Conservation (phyloP, 2,888 invertebrate species). For the Dilophus febrilis region DNA sequence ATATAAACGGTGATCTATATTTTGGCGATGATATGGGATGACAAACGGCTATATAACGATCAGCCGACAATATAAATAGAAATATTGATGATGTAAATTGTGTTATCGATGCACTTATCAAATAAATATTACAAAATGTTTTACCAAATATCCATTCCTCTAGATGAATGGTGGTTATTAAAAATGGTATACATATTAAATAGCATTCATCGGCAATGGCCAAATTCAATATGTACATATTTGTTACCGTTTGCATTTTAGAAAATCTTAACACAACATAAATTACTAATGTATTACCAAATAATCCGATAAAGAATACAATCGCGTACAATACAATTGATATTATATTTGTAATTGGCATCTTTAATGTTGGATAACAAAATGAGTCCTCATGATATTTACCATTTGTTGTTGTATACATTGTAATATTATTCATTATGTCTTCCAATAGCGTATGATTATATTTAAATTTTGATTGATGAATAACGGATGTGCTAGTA, state of each 20-base stretch:
- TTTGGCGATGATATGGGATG: conserved; percentile 70
- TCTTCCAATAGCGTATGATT: too few relatives aligned
- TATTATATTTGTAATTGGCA: conserved; percentile 33
- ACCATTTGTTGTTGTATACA: too few relatives aligned
- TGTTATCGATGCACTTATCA: conserved; percentile 71
- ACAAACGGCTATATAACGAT: conserved; percentile 66
- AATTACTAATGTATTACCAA: conserved; percentile 71
- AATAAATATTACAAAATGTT: conserved; percentile 67
- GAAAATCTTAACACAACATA: conserved; percentile 69
- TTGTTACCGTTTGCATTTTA: conserved; percentile 80
- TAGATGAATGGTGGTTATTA: conserved; percentile 61
- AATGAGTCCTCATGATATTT: too few relatives aligned
- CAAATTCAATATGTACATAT: conserved; percentile 73
- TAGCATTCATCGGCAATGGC: conserved; percentile 79
- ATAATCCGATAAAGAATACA: conserved; percentile 63
- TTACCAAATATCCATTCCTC: conserved; percentile 67
- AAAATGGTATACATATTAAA: conserved; percentile 67
- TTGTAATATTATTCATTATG: too few relatives aligned
- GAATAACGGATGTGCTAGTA: too few relatives aligned
- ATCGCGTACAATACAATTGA: conserved; percentile 55
- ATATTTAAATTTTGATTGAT: too few relatives aligned
- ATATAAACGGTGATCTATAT: conserved; percentile 64
- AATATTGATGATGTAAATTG: conserved; percentile 77
- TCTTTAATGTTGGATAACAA: conserved; percentile 31
- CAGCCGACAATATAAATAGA: conserved; percentile 74